Base-by-base conservation (phyloP, 2,797 vertebrate genomes). In the Coccyzus lansbergi region DNA sequence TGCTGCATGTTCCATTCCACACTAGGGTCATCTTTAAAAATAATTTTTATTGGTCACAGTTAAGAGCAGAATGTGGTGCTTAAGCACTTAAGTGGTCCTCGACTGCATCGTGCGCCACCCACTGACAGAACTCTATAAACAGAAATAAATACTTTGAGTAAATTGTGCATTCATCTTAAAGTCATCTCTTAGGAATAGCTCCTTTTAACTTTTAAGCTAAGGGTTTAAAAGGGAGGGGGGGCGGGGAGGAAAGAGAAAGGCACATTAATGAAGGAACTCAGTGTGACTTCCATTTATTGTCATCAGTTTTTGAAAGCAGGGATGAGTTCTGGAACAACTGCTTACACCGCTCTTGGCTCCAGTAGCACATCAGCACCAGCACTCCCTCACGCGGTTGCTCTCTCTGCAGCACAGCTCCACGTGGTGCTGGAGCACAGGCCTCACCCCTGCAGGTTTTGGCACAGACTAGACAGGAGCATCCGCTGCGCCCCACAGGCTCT, bases 201-300 rank as follows among this genome's bases (percentile, higher is more conserved):
- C 46, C 46, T 46, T 46, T 46, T 46, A 46, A 22, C 46, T 46
- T 46, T 18, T 46, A 21, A 46, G 46, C 46, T 90, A 90, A 78
- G 70, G 79, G 86, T 58, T 72, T 83, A 74, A 21, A 40, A 31
- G n/a, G n/a, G n/a, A 29, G 18, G 18, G 15, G 42, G 86, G 85
- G 82, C 77, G 56, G 92, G 85, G 49, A 69, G 72, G 72, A 51
- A 58, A 53, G 29, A 86, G 78, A 84, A 88, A 83, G 90, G 96
- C 96, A 97, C 96, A 85, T 95, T 95, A 88, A 94, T 59, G 74
- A 84, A 75, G 38, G 62, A 93, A 60, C n/a, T 84, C 62, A 44
- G 79, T 86, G 79, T 94, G 83, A 92, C 90, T 94, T 93, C 79
- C 75, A 64, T 97, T 97, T 98, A 97, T 98, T 97, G 92, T 96